Conservation (phyloP, 2,113 vertebrate species). For the Indicator maculatus region DNA sequence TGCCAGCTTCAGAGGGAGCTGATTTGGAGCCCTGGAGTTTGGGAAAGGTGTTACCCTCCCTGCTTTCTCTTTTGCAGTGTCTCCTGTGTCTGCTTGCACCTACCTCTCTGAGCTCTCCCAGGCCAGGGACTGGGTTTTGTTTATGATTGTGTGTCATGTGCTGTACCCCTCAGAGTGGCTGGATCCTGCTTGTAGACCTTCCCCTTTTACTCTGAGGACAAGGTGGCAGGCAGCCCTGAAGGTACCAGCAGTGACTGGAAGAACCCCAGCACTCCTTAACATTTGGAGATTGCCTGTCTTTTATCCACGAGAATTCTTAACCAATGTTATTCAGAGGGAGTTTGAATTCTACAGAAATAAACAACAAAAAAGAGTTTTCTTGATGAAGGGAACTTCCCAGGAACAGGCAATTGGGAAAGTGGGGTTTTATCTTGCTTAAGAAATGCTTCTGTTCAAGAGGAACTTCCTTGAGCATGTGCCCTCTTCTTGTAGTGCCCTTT, state of each 20-base stretch:
- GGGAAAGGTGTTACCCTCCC: not conserved
- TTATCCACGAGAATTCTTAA: not conserved
- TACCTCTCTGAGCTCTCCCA: not conserved
- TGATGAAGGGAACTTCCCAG: not conserved
- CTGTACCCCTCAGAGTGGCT: not conserved
- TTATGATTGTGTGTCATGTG: not conserved
- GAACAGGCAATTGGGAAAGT: not conserved
- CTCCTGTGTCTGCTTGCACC: not conserved
- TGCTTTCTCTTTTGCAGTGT: not conserved
- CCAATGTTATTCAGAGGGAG: not conserved
- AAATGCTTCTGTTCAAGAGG: not conserved
- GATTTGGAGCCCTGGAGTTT: not conserved
- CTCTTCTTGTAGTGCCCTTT: not conserved
- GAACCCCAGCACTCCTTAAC: not conserved
- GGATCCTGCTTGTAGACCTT: not conserved
- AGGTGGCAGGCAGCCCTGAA: not conserved
- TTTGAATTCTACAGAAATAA: not conserved
- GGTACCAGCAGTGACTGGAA: not conserved
- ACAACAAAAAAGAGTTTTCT: not conserved
- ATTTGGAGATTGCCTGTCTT: not conserved
- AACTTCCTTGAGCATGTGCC: not conserved
- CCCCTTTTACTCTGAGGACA: not conserved
- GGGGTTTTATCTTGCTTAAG: fast-evolving
- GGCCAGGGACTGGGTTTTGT: not conserved
- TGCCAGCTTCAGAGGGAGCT: not conserved